Evolutionary conservation across 2,113 vertebrate genomes (phyloP).

Genomic region (Anarhynchus alexandrinus): DNA sequence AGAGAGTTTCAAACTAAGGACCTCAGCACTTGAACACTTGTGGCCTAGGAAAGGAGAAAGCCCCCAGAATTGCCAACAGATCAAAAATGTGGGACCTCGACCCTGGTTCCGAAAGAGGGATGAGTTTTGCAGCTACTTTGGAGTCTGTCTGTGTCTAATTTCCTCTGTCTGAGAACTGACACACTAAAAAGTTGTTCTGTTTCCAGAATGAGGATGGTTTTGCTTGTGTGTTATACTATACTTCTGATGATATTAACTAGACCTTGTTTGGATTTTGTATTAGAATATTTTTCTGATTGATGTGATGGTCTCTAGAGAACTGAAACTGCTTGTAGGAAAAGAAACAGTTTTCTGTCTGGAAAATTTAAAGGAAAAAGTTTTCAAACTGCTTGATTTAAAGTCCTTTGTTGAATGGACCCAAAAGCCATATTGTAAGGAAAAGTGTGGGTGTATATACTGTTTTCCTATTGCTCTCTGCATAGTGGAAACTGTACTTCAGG

Average conservation of each 20-base stretch:
- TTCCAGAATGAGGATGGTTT: background rate
- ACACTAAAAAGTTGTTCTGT: background rate
- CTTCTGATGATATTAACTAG: background rate
- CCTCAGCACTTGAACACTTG: background rate
- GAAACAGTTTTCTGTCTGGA: background rate
- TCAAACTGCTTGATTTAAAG: background rate
- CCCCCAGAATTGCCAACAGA: background rate
- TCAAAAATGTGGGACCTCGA: accelerated
- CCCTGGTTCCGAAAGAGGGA: background rate
- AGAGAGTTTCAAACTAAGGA: background rate
- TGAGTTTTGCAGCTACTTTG: background rate
- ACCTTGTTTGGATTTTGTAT: background rate
- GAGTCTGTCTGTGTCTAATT: background rate
- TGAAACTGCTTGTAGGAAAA: background rate
- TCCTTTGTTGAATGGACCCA: background rate
- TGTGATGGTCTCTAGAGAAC: background rate
- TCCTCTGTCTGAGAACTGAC: background rate
- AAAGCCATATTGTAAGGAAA: background rate
- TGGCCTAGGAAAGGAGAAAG: background rate
- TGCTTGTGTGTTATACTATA: background rate
- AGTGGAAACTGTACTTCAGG: background rate
- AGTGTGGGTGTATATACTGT: background rate
- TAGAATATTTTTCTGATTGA: background rate
- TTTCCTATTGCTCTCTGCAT: accelerated
- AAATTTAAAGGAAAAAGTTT: background rate